These are phyloP conservation scores for Vidua macroura DNA, from an alignment of 2,113 vertebrate genomes.

Conservation along the genomic window DNA sequence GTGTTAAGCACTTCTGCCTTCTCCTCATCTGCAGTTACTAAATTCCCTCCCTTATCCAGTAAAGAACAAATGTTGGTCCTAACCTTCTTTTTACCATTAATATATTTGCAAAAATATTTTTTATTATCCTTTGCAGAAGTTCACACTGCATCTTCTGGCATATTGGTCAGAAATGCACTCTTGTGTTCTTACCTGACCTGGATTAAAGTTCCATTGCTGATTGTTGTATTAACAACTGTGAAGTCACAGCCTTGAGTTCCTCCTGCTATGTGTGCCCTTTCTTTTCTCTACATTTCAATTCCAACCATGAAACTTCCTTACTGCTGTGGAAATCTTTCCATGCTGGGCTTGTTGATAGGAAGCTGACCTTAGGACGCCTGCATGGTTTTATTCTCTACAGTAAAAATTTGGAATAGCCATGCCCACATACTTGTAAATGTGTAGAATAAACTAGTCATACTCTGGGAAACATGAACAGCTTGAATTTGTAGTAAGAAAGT, in stretches of 20 bases:
- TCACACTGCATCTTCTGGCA: background rate
- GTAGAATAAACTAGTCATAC: background rate
- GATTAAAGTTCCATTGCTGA: background rate
- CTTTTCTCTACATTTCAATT: background rate
- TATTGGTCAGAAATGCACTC: background rate
- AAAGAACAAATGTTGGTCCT: too few species aligned
- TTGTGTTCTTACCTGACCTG: background rate
- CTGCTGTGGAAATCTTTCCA: background rate
- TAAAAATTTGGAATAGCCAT: background rate
- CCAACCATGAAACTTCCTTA: background rate
- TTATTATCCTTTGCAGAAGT: background rate
- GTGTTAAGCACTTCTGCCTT: too few species aligned
- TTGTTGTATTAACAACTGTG: background rate
- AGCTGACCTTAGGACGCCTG: background rate
- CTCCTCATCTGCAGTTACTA: too few species aligned
- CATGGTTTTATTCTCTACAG: background rate
- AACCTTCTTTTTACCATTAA: too few species aligned
- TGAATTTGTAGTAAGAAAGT: background rate
- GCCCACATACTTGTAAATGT: accelerated
- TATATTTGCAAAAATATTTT: too few species aligned
- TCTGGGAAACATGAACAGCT: background rate
- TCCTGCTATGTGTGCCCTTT: background rate
- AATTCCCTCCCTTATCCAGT: too few species aligned
- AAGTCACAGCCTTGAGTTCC: background rate
- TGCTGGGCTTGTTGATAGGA: background rate